These are phyloP conservation scores for Enteromius trimaculatus DNA, from an alignment of 2,797 vertebrate species.

Conservation along the genomic window DNA sequence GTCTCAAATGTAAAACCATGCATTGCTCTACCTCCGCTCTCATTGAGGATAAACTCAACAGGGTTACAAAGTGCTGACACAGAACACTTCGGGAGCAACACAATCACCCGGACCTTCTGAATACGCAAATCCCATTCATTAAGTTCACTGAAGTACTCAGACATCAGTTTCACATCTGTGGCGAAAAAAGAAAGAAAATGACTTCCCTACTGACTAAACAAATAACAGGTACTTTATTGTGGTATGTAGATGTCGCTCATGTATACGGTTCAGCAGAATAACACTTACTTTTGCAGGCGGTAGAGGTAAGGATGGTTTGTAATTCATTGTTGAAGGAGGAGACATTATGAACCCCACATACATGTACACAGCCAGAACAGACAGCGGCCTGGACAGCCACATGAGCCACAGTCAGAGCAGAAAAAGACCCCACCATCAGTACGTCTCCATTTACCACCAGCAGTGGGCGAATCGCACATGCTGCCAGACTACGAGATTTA, in stretches of 20 bases:
- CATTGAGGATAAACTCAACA: slow-evolving; percentile 84
- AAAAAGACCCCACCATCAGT: slow-evolving; percentile 83
- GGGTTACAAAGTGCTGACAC: slow-evolving; percentile 86
- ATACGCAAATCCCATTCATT: slow-evolving; percentile 73
- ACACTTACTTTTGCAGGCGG: slow-evolving; percentile 87
- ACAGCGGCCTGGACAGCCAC: slow-evolving; percentile 74
- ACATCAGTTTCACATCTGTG: slow-evolving; percentile 85
- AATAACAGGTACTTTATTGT: background rate
- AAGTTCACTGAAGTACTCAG: slow-evolving; percentile 79
- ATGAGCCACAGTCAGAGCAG: slow-evolving; percentile 85
- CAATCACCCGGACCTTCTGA: slow-evolving; percentile 83
- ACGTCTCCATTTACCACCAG: slow-evolving; percentile 80
- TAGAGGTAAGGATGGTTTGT: slow-evolving; percentile 71
- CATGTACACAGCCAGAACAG: slow-evolving; percentile 74
- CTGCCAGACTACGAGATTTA: slow-evolving; percentile 87
- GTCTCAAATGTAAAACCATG: background rate
- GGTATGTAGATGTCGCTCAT: background rate
- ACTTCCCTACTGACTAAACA: background rate
- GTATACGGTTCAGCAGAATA: background rate
- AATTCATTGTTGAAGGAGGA: slow-evolving; percentile 75
- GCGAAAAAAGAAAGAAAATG: slow-evolving; percentile 22
- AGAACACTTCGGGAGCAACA: slow-evolving; percentile 88
- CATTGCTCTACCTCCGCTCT: slow-evolving; percentile 82
- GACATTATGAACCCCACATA: slow-evolving; percentile 80
- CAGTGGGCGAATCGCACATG: slow-evolving; percentile 79